A percentile compares a stretch with the other conserved stretches of the same genome.
These are phyloP conservation scores for Temnothorax unifasciatus DNA, from an alignment of 2,888 invertebrate species.

Conservation along the genomic window DNA sequence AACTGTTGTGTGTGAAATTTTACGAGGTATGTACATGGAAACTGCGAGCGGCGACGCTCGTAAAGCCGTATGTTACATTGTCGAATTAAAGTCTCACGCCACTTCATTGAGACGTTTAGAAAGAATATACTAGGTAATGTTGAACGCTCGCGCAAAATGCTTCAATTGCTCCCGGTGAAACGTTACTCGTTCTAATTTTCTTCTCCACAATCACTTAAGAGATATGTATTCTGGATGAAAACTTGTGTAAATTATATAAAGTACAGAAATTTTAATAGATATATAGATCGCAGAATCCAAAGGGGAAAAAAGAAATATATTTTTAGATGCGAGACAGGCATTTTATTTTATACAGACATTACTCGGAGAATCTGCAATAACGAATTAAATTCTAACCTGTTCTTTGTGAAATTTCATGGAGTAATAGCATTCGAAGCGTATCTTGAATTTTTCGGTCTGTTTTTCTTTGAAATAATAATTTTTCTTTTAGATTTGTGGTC, in stretches of 20 bases:
- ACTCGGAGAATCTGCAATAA: not conserved
- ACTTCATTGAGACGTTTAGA: not conserved
- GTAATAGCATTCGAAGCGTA: not conserved
- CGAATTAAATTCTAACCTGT: conserved; percentile 3
- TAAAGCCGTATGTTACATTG: not conserved
- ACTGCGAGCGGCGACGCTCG: conserved; percentile 22
- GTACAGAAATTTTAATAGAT: not conserved
- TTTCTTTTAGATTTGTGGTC: not conserved
- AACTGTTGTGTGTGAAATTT: conserved; percentile 34
- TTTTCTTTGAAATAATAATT: not conserved
- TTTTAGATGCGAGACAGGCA: not conserved
- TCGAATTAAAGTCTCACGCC: conserved; percentile 32
- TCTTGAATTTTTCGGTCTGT: not conserved
- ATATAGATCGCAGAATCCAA: not conserved
- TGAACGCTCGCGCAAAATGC: not conserved
- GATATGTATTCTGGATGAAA: too few relatives aligned
- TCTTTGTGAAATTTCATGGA: conserved; percentile 4
- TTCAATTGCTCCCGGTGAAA: not conserved
- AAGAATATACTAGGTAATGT: not conserved
- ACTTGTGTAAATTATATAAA: not conserved
- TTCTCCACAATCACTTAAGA: not conserved
- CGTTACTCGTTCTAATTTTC: not conserved
- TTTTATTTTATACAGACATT: not conserved
- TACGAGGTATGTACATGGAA: conserved; percentile 21
- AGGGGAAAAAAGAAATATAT: not conserved